Percentiles rank a stretch among this genome's conserved stretches.
Evolutionary conservation across 2,888 invertebrate species (phyloP).

Genomic region (Lasius platythorax): DNA sequence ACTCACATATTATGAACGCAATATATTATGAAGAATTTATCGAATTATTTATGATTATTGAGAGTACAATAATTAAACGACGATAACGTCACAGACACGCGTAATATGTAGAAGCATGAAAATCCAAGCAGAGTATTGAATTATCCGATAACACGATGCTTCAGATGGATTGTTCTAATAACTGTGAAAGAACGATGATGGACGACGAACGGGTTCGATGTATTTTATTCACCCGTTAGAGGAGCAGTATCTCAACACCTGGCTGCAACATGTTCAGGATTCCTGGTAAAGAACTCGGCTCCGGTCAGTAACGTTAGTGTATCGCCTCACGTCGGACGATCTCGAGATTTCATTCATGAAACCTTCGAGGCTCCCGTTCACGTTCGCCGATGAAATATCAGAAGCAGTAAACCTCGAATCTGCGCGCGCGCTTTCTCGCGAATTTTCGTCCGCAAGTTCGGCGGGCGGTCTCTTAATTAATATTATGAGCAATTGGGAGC

Average conservation of each 20-base stretch:
- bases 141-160: not conserved
- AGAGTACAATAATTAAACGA: not conserved
- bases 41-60: not conserved
- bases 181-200: not conserved
- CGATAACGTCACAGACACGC: not conserved
- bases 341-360: conserved; percentile 75
- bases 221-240: conserved; percentile 67
- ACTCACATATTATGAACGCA: not conserved
- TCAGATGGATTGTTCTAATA: not conserved
- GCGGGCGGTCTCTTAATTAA: conserved; percentile 33
- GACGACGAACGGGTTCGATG: not conserved
- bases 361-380: conserved; percentile 40
- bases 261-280: conserved; percentile 67
- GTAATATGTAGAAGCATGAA: not conserved
- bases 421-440: not conserved
- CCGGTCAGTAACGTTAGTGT: conserved; percentile 72
- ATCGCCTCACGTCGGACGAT: conserved; percentile 67
- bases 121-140: not conserved
- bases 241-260: conserved; percentile 68
- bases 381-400: conserved; percentile 30
- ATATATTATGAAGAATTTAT: not conserved
- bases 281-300: conserved; percentile 65
- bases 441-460: conserved; percentile 7
- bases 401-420: conserved; percentile 20
- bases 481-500: not conserved